Percentiles rank a stretch among this genome's conserved stretches.
Conservation (phyloP, 2,888 invertebrate genomes). For the Oasisia sp. region DNA sequence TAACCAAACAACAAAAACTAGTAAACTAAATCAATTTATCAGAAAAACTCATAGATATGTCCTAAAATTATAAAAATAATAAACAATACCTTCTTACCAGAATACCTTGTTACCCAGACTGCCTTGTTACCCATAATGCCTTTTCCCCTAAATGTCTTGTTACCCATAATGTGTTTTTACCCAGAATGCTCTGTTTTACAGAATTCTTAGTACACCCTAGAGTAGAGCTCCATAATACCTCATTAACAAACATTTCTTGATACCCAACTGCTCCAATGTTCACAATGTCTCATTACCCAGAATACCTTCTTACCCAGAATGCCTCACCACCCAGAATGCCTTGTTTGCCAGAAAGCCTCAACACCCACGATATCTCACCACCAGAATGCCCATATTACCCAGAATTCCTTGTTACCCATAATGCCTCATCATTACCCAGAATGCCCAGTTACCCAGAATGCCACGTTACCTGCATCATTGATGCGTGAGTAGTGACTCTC, state of each 20-base stretch:
- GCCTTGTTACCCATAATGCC: neutral
- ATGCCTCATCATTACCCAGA: neutral
- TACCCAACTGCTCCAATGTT: too few relatives aligned
- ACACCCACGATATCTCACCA: neutral
- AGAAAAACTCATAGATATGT: too few relatives aligned
- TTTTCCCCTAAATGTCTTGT: neutral
- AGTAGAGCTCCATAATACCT: too few relatives aligned
- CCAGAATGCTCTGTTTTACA: too few relatives aligned
- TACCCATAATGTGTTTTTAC: slow-evolving; percentile 22
- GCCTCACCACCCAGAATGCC: neutral
- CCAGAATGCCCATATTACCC: neutral
- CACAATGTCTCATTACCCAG: too few relatives aligned
- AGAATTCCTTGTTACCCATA: neutral
- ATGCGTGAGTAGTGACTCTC: slow-evolving; percentile 42
- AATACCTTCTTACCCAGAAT: too few relatives aligned
- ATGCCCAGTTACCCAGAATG: neutral
- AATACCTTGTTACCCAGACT: too few relatives aligned
- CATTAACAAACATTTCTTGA: neutral
- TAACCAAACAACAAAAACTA: too few relatives aligned
- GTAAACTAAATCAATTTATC: too few relatives aligned
- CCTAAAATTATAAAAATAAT: too few relatives aligned
- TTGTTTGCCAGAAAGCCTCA: slow-evolving; percentile 26
- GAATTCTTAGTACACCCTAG: too few relatives aligned
- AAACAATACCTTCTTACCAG: neutral
- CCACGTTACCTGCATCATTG: slow-evolving; percentile 36